Conservation (phyloP, 2,888 invertebrate genomes). For the Galerucella pusilla region DNA sequence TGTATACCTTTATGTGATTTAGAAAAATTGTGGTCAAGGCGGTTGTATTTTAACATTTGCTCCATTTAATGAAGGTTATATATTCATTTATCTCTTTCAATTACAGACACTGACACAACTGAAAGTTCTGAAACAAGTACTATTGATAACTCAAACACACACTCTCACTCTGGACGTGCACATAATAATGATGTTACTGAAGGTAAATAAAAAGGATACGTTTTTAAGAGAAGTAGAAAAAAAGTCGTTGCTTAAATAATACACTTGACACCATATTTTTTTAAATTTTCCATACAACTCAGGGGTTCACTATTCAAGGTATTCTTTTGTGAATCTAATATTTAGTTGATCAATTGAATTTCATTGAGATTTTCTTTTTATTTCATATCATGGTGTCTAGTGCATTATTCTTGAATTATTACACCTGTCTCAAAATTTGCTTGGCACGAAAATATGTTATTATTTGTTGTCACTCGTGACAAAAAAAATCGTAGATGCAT, state of each 20-base stretch:
- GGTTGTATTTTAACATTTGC: conserved; percentile 6
- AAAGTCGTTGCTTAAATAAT: conserved; percentile 19
- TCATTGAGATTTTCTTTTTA: neutral
- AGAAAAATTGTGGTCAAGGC: neutral
- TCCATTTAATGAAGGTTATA: neutral
- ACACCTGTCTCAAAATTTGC: conserved; percentile 7
- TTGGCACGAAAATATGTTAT: neutral
- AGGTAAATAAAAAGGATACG: conserved; percentile 25
- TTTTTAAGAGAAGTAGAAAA: conserved; percentile 6
- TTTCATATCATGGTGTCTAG: conserved; percentile 25
- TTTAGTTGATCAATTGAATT: conserved; percentile 1
- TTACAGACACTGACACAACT: conserved; percentile 34
- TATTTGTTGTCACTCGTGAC: conserved; percentile 20
- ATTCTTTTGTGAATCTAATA: neutral
- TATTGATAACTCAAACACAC: conserved; percentile 19
- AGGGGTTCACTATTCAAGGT: neutral
- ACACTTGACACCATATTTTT: conserved; percentile 30
- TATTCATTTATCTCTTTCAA: conserved; percentile 21
- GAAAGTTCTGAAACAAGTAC: conserved; percentile 20
- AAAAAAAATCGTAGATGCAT: conserved; percentile 29
- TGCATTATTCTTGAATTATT: conserved; percentile 29
- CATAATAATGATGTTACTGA: conserved; percentile 14
- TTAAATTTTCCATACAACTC: neutral
- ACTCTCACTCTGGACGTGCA: conserved; percentile 14
- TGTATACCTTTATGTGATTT: neutral